Evolutionary conservation across 2,888 invertebrate genomes (phyloP), one percentile per base, ranked within the genome.

Genomic region (Alviniconcha strummeri): DNA sequence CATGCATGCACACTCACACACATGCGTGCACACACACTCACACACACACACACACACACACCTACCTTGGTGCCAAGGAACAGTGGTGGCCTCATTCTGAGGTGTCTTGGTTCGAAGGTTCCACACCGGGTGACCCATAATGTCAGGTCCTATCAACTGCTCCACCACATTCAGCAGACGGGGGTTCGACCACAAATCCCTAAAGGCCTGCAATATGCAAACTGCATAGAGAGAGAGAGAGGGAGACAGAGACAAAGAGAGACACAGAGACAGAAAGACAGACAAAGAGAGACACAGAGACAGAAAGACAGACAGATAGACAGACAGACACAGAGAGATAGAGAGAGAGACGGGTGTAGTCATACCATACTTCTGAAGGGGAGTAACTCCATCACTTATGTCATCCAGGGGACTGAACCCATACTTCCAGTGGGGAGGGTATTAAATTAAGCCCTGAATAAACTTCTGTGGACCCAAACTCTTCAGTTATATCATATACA

Each of bases 21-120:
- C 36, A 36, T 3, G 3, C 36, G 3, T 3, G 3, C 36, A 36
- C 64, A 64, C 15, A 64, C 64, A 64, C 64, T 1, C 64, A 64
- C 64, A 1, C 36, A 36, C 36, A 36, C 36, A 36, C 36, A 36
- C 36, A 36, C 36, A 36, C 36, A 36, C 36, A 15, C 17, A 67
- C 7, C 52, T 87, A 92, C 92, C 93, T 89, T 93, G 93, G 86
- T 93, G 93, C 93, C 93, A 93, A 1, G 93, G 93, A 3, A 93
- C 93, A 6, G 90, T 91, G 17, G 91, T 90, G 13, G 91, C 90
- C 67, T 90, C 91, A 82, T 89, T 90, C 54, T 90, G 87, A 0
- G 93, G 93, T 19, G 91, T 92, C 85, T 93, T 93, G n/a, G 92
- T 90, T 71, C 93, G 85, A 69, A 93, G 88, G 86, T 93, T 93